Evolutionary conservation across 1,140 invertebrate genomes (phyloP), one percentile per base, ranked within the genome.

Genomic region (Macrosteles quadrilineatus): DNA sequence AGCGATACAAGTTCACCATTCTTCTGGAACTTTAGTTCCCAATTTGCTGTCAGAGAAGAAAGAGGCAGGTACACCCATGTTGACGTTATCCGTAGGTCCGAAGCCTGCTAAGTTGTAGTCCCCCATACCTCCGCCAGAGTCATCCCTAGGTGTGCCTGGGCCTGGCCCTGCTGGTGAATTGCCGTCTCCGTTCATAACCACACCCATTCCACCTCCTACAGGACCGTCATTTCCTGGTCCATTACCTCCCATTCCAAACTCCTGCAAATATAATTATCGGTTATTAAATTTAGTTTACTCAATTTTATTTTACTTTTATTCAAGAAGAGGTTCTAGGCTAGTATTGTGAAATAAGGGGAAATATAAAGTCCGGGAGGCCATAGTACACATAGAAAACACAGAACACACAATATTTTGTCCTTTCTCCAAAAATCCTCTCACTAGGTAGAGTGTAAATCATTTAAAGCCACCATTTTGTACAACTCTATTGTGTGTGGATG

Each of bases 151-250:
- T 75, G 95, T 98, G 17, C 95, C 95, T 6, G 96, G 95, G 3
- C 93, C 93, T 17, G 93, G 93, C 77, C 94, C 94, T 21, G 92
- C 93, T 53, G 96, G 96, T 71, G 96, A 98, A 80, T 95, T 97
- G 43, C 93, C 94, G 73, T 96, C 95, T 76, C 93, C 93, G 78
- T 94, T 94, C 78, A 94, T 85, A 50, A 92, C 90, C 27, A 90
- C 88, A 62, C 89, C 88, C 86, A 91, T 92, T 72, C 89, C 88
- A 77, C 89, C 90, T 1, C 90, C 89, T 21, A 88, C 90, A 88
- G 92, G 90, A 0, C 90, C 89, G 14, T 36, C 32, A 14, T 36
- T 36, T 14, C 32, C 32, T 6, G 32, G 32, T 4, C 32, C 32
- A 36, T 14, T 36, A 25, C 89, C 89, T 80, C 91, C 90, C 70